Base-by-base conservation (phyloP, 2,113 vertebrate species). In the Tachysurus vachellii region DNA sequence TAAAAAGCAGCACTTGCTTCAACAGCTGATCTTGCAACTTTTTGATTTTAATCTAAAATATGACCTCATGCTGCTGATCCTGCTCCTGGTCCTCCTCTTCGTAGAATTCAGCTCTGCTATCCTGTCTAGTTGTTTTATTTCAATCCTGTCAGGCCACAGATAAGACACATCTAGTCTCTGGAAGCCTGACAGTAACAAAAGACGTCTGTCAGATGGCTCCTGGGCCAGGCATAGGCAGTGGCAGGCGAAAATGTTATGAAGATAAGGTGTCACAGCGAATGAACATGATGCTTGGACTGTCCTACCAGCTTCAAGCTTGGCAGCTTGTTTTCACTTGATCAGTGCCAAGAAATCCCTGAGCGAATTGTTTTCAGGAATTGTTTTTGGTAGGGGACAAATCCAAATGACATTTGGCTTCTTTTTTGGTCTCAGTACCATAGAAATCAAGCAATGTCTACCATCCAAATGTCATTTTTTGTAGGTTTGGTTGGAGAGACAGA, bases 171-270 rank as follows among this genome's bases (percentile, higher is more conserved):
- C 85, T 44, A 36, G 68, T 88, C 87, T 80, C 86, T 86, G 86
- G 80, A 90, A 88, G 84, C 57, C 87, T 90, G 89, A 85, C 89
- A 90, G 83, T 81, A 90, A 88, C 89, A 90, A 88, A 90, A 90
- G 85, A 81, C 89, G 54, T 81, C 87, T 88, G 89, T 90, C 89
- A 88, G 81, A 86, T 64, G n/a, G 81, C 68, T 84, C 86, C 57
- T 80, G 79, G 87, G 64, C 89, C 85, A 80, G 84, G 84, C 84
- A 31, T n/a, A 84, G 84, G 85, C 85, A 77, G 87, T 86, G 82
- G 87, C 87, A 88, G 56, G 54, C 56, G 85, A 70, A 90, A 88
- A 90, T 88, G 89, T 90, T 86, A 88, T 84, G 81, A 80, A 90
- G 87, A 90, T 90, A 88, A 90, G 82, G 82, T 86, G 85, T 86